Conservation (phyloP, 2,888 invertebrate genomes). For the Lordiphosa fenestrarum region DNA sequence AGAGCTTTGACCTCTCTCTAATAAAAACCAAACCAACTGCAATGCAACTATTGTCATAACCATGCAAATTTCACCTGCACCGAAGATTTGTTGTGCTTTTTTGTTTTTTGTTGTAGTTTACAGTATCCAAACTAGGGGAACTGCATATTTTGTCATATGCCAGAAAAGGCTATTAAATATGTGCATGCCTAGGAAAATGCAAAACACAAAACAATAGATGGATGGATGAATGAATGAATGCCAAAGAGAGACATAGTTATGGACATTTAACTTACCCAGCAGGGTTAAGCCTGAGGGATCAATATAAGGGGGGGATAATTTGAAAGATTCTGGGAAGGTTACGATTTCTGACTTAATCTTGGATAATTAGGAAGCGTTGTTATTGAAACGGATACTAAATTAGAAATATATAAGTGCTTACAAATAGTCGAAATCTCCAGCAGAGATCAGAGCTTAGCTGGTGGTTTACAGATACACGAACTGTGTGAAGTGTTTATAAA, state of each 20-base stretch:
- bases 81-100: slow-evolving; percentile 24
- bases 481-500: too few relatives aligned
- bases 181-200: slow-evolving; percentile 62
- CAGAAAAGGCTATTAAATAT: slow-evolving; percentile 67
- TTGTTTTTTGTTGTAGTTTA: slow-evolving; percentile 24
- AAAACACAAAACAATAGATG: slow-evolving; percentile 30
- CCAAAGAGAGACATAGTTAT: slow-evolving; percentile 42
- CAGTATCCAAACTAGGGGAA: slow-evolving; percentile 4
- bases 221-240: slow-evolving; percentile 23
- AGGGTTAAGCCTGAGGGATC: slow-evolving; percentile 12
- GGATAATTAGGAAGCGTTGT: too few relatives aligned
- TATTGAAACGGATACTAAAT: too few relatives aligned
- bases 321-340: too few relatives aligned
- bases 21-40: too few relatives aligned
- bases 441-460: too few relatives aligned
- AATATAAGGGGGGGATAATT: background rate
- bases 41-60: slow-evolving; percentile 52
- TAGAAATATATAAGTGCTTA: too few relatives aligned
- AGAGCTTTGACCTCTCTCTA: slow-evolving; percentile 33
- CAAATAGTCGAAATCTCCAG: too few relatives aligned
- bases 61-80: slow-evolving; percentile 70
- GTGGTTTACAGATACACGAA: too few relatives aligned
- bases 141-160: slow-evolving; percentile 70
- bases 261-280: slow-evolving; percentile 43
- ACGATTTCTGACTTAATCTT: slow-evolving; percentile 5